These are phyloP conservation scores for Portevinia maculata DNA, from an alignment of 2,888 invertebrate species.

Conservation along the genomic window DNA sequence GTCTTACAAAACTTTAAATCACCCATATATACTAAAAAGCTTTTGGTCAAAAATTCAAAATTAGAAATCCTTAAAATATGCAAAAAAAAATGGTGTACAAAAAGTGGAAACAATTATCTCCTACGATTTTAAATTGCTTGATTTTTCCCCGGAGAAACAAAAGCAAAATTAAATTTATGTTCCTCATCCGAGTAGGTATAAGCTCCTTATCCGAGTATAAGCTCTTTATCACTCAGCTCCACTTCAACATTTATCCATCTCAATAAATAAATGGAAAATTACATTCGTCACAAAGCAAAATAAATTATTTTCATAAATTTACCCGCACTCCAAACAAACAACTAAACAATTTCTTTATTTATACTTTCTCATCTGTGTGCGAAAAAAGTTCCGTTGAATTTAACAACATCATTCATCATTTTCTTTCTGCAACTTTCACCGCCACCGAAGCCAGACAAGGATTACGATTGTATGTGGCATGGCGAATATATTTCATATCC, in stretches of 20 bases:
- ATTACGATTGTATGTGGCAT: neutral
- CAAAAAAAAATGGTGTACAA: no score
- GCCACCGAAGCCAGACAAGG: neutral
- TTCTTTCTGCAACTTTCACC: conserved; percentile 12
- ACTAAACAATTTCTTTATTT: conserved; percentile 18
- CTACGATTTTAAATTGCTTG: no score
- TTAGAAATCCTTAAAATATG: no score
- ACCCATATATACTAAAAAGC: no score
- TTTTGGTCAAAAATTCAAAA: no score
- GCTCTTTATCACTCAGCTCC: neutral
- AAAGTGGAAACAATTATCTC: no score
- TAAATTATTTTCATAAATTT: conserved; percentile 49
- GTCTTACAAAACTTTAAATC: no score
- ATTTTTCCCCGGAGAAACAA: neutral
- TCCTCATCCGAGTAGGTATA: neutral
- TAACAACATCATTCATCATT: conserved; percentile 52
- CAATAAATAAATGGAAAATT: conserved; percentile 1
- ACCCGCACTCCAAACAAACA: neutral
- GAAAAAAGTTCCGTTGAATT: conserved; percentile 38
- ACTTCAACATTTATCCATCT: neutral
- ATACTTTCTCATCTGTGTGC: neutral
- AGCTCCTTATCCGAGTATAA: neutral
- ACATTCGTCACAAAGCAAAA: conserved; percentile 13
- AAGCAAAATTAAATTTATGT: conserved; percentile 13
- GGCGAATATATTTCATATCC: neutral